These are phyloP conservation scores for Dryomyza anilis DNA, from an alignment of 2,888 invertebrate genomes.

Conservation along the genomic window DNA sequence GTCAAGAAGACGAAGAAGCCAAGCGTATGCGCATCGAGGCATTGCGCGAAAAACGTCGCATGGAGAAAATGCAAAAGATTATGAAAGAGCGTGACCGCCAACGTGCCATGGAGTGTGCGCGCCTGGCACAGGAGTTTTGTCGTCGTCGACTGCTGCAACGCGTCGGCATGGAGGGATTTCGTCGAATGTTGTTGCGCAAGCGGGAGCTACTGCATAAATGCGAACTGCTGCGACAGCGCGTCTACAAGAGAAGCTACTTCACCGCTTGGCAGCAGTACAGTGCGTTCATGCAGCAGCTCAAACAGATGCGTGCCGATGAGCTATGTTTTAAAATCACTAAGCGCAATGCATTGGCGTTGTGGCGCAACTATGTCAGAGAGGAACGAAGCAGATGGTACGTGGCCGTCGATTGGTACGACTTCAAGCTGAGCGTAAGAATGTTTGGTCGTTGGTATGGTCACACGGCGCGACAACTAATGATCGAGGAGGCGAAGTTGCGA, in stretches of 20 bases:
- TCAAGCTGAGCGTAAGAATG: constrained; percentile 65
- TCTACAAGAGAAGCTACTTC: constrained; percentile 64
- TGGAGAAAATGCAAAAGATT: constrained; percentile 68
- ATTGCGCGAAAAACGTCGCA: constrained; percentile 67
- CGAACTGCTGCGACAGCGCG: constrained; percentile 61
- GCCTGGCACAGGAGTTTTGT: constrained; percentile 61
- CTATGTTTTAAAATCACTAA: constrained; percentile 64
- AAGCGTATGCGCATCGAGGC: constrained; percentile 67
- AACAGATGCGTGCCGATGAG: constrained; percentile 66
- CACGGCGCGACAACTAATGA: constrained; percentile 60
- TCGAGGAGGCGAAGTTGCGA: constrained; percentile 62
- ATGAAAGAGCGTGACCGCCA: constrained; percentile 66
- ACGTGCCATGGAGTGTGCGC: constrained; percentile 59
- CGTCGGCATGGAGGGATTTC: constrained; percentile 56
- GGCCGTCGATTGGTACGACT: constrained; percentile 74
- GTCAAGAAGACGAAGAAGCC: constrained; percentile 66
- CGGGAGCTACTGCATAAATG: constrained; percentile 61
- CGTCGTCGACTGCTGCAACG: constrained; percentile 54
- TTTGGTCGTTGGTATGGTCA: constrained; percentile 64
- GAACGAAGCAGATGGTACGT: constrained; percentile 67
- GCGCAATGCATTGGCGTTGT: constrained; percentile 61
- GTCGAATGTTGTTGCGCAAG: constrained; percentile 52
- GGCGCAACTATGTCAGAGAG: constrained; percentile 56
- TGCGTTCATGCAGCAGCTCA: constrained; percentile 63
- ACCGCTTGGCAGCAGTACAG: constrained; percentile 65